Evolutionary conservation across 1,140 invertebrate species (phyloP).

Genomic region (Drosophila kanapiae): DNA sequence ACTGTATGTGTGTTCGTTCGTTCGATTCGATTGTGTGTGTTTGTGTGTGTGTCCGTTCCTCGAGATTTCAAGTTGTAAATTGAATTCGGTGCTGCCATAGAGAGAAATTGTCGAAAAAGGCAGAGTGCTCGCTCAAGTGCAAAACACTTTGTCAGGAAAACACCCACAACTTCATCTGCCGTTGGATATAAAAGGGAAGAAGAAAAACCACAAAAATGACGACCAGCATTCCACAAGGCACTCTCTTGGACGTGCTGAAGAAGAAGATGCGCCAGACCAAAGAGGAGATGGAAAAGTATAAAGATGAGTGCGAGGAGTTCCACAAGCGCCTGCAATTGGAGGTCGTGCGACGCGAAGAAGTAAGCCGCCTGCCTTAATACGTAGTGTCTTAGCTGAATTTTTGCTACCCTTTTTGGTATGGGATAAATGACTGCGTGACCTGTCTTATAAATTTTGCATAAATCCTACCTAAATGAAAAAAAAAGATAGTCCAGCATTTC

Average conservation of each 20-base stretch:
- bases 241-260: slow-evolving; percentile 97
- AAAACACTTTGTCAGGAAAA: slow-evolving; percentile 67
- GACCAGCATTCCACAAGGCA: slow-evolving; percentile 93
- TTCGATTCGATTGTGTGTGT: slow-evolving; percentile 57
- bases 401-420: slow-evolving; percentile 51
- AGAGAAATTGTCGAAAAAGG: slow-evolving; percentile 58
- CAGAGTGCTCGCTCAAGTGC: slow-evolving; percentile 72
- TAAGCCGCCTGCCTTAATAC: slow-evolving; percentile 87
- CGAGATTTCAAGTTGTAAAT: slow-evolving; percentile 68
- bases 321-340: slow-evolving; percentile 96
- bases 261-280: slow-evolving; percentile 99
- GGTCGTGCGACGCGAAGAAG: slow-evolving; percentile 96
- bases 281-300: slow-evolving; percentile 98
- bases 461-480: slow-evolving; percentile 48
- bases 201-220: slow-evolving; percentile 89
- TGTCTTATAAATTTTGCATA: slow-evolving; percentile 52
- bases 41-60: slow-evolving; percentile 54
- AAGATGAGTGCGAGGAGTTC: slow-evolving; percentile 97
- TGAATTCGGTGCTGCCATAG: slow-evolving; percentile 66
- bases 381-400: slow-evolving; percentile 21
- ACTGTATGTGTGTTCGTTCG: slow-evolving; percentile 61
- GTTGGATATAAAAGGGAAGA: slow-evolving; percentile 59
- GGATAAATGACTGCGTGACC: slow-evolving; percentile 44
- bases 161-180: slow-evolving; percentile 61
- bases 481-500: slow-evolving; percentile 54